phyloP scores from a whole-genome alignment of 1,140 invertebrate species.

The Dermatophagoides farinae region DNA sequence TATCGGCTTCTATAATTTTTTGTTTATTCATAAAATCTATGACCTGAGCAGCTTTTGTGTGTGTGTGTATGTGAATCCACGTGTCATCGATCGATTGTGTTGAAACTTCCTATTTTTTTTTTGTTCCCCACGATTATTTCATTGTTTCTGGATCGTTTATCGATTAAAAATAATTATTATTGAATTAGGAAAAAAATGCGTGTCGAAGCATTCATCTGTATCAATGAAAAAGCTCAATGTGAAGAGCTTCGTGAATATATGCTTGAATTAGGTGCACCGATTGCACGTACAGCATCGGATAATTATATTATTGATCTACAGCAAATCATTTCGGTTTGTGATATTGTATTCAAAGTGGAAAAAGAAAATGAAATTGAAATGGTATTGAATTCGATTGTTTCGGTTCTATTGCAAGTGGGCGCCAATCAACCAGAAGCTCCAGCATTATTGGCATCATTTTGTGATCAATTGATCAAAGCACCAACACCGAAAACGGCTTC shows the following conservation, averaged over 20 bases:
- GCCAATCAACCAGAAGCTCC: constrained; percentile 45
- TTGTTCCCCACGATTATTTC: too few relatives aligned
- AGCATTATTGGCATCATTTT: constrained; percentile 70
- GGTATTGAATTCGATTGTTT: constrained; percentile 49
- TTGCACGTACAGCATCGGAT: constrained; percentile 32
- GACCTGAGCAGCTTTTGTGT: too few relatives aligned
- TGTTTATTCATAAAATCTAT: too few relatives aligned
- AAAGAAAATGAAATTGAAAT: constrained; percentile 32
- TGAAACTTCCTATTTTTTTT: too few relatives aligned
- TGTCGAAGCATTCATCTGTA: constrained; percentile 29
- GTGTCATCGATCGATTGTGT: too few relatives aligned
- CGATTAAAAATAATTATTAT: too few relatives aligned
- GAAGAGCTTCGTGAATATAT: constrained; percentile 69
- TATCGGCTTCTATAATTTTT: too few relatives aligned
- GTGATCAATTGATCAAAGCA: constrained; percentile 77
- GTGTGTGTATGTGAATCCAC: too few relatives aligned
- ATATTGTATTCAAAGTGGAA: constrained; percentile 53
- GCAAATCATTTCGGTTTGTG: constrained; percentile 75
- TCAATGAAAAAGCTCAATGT: constrained; percentile 34
- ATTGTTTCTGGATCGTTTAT: too few relatives aligned
- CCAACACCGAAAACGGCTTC: constrained; percentile 56
- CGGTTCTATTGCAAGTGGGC: constrained; percentile 69
- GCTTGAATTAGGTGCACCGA: constrained; percentile 66
- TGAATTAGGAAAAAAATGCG: constrained; percentile 21
- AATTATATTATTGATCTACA: constrained; percentile 5